These are phyloP conservation scores for Bolinopsis microptera DNA, from an alignment of 37 sponge, comb jelly and placozoan species.

Conservation along the genomic window DNA sequence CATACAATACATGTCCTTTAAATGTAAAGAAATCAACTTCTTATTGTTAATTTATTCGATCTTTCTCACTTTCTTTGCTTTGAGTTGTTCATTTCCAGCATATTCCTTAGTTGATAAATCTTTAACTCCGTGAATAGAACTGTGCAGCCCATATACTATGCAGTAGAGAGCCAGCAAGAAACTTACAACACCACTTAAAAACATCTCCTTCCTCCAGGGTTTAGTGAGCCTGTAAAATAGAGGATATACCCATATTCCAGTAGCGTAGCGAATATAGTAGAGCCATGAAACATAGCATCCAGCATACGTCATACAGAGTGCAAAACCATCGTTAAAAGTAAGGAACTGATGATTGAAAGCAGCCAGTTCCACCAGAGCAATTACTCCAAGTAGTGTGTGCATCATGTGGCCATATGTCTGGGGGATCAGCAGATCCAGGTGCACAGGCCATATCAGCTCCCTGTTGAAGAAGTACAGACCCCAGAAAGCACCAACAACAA, in stretches of 20 bases:
- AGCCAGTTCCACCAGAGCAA: neutral
- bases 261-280: neutral
- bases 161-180: neutral
- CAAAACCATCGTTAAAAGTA: neutral
- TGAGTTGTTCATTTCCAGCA: neutral
- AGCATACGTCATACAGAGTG: neutral
- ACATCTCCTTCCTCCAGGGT: neutral
- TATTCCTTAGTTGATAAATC: too few relatives aligned
- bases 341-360: neutral
- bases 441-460: neutral
- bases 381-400: neutral
- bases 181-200: neutral
- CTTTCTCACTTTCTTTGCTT: neutral
- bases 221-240: neutral
- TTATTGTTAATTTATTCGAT: neutral
- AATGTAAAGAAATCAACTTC: too few relatives aligned
- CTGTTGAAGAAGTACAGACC: constrained; percentile 12
- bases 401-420: constrained; percentile 3
- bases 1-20: too few relatives aligned
- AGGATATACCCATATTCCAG: constrained; percentile 2
- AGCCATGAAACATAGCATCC: constrained; percentile 11
- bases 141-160: neutral
- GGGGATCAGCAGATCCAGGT: neutral
- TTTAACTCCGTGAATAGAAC: neutral
- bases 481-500: neutral